phyloP scores from a whole-genome alignment of 2,797 vertebrate genomes.

The Eutrigla gurnardus region DNA sequence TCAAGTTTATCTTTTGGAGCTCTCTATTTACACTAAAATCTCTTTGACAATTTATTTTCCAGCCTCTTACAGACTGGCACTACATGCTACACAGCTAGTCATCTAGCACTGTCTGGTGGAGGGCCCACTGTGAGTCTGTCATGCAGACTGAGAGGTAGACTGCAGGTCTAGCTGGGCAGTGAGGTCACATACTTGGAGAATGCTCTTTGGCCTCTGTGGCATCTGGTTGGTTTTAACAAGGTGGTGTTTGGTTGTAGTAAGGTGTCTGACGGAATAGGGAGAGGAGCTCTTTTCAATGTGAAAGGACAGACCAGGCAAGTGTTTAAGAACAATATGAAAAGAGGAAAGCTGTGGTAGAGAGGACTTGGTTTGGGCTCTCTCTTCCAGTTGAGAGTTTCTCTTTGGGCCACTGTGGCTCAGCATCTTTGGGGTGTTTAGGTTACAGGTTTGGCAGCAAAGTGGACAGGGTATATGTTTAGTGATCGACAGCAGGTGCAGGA shows the following conservation, averaged over 20 bases:
- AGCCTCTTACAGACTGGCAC: slow-evolving; percentile 91
- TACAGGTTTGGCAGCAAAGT: slow-evolving; percentile 83
- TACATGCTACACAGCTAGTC: slow-evolving; percentile 92
- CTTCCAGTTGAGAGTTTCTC: slow-evolving; percentile 87
- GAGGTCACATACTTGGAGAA: slow-evolving; percentile 99
- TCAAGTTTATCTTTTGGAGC: slow-evolving; percentile 87
- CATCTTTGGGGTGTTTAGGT: slow-evolving; percentile 83
- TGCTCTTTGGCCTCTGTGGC: slow-evolving; percentile 99
- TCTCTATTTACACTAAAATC: slow-evolving; percentile 84
- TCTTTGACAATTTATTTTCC: slow-evolving; percentile 82
- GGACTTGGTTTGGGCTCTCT: slow-evolving; percentile 77
- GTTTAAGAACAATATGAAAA: slow-evolving; percentile 72
- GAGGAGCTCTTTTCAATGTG: slow-evolving; percentile 68
- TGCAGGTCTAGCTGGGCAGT: slow-evolving; percentile 96
- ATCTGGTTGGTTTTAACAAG: slow-evolving; percentile 78
- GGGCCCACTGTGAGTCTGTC: slow-evolving; percentile 92
- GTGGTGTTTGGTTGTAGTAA: slow-evolving; percentile 81
- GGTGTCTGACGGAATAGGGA: slow-evolving; percentile 65
- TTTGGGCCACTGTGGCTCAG: slow-evolving; percentile 87
- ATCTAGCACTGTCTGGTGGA: slow-evolving; percentile 90
- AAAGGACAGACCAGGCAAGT: slow-evolving; percentile 65
- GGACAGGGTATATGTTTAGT: slow-evolving; percentile 73
- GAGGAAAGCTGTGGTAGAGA: slow-evolving; percentile 75
- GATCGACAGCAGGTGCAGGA: slow-evolving; percentile 78
- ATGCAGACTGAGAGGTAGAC: slow-evolving; percentile 98